phyloP scores from a whole-genome alignment of 2,888 invertebrate species.

The Mesorhabditis sp. region DNA sequence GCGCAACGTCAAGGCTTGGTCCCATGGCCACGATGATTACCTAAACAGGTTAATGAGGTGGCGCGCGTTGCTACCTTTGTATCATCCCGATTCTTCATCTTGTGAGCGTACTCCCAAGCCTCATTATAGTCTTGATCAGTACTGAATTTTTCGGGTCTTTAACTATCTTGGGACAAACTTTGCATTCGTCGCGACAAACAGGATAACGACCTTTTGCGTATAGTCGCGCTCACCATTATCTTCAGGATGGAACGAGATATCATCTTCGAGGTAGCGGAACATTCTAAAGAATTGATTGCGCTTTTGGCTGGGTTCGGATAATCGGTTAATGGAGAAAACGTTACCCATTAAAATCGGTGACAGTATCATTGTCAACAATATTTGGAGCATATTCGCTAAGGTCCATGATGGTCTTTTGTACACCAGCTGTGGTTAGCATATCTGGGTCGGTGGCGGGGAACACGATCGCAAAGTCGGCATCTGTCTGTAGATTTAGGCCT shows the following conservation, averaged over 20 bases:
- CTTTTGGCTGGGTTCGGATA: background rate
- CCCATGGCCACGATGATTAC: constrained; percentile 34
- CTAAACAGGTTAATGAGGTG: background rate
- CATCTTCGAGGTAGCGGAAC: constrained; percentile 38
- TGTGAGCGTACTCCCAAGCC: constrained; percentile 33
- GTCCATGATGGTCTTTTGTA: background rate
- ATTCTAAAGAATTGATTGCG: constrained; percentile 17
- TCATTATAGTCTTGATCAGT: constrained; percentile 37
- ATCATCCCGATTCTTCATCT: constrained; percentile 23
- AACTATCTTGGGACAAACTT: constrained; percentile 16
- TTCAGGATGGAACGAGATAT: constrained; percentile 14
- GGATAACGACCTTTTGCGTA: constrained; percentile 32
- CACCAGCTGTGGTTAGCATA: constrained; percentile 6
- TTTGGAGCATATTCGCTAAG: background rate
- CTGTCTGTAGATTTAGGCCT: constrained; percentile 1
- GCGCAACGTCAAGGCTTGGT: constrained; percentile 18
- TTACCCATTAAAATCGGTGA: background rate
- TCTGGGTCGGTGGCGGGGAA: constrained; percentile 11
- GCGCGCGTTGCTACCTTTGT: constrained; percentile 21
- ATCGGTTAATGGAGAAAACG: too few species aligned
- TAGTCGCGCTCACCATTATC: constrained; percentile 23
- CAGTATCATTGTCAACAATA: constrained; percentile 5
- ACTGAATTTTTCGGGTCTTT: constrained; percentile 14
- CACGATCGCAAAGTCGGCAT: constrained; percentile 23
- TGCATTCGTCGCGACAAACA: constrained; percentile 33